A percentile compares a stretch with the other conserved stretches of the same genome.
Conservation (phyloP, 37 sponge, comb jelly and placozoan species). For the Mnemiopsis leidyi region DNA sequence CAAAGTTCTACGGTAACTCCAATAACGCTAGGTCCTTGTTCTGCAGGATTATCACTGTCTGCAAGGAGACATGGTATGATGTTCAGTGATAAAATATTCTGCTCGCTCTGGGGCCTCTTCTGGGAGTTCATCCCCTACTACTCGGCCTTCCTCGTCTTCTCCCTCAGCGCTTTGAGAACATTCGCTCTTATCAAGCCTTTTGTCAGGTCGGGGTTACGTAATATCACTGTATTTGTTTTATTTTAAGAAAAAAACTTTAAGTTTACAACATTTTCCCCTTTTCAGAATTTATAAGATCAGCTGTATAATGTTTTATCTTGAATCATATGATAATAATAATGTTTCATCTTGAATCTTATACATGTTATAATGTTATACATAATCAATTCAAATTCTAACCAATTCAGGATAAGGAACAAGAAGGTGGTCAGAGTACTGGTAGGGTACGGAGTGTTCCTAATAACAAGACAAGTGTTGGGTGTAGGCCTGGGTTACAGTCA, state of each 20-base stretch:
- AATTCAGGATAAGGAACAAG: not conserved
- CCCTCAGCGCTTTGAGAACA: constrained; percentile 1
- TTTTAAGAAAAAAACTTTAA: no score
- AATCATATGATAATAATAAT: no score
- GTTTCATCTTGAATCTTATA: no score
- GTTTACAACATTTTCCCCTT: no score
- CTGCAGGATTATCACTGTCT: not conserved
- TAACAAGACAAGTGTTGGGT: not conserved
- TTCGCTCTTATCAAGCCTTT: constrained; percentile 5
- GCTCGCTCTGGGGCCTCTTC: constrained; percentile 10
- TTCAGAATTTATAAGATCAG: no score
- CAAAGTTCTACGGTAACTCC: no score
- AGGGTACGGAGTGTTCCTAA: constrained; percentile 22
- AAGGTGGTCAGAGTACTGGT: not conserved
- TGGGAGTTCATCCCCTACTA: constrained; percentile 64
- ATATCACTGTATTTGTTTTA: no score
- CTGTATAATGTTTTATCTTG: no score
- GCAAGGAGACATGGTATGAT: not conserved
- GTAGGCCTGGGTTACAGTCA: not conserved
- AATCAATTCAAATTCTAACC: no score
- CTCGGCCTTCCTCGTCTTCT: constrained; percentile 42
- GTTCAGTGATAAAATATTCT: not conserved
- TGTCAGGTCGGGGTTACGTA: no score
- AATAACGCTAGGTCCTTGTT: no score
- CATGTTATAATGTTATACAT: no score